Evolutionary conservation across 2,888 invertebrate genomes (phyloP), one percentile per base, ranked within the genome.

Genomic region (Crepidodera aurea): DNA sequence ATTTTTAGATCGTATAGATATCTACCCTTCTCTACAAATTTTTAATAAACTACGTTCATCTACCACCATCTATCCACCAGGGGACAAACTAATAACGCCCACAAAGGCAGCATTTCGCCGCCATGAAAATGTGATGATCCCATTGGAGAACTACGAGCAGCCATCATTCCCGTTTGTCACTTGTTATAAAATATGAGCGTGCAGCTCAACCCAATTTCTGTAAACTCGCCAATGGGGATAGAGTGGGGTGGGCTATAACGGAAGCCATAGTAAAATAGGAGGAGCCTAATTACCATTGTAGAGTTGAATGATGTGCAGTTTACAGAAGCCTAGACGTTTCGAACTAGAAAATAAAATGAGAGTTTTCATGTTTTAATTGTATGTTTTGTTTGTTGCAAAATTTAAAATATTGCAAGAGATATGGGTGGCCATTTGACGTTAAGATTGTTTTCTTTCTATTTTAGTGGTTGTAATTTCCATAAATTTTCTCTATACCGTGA

Each of bases 131-230:
- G 64, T 51, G 7, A 13, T 51, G 63, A 62, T 61, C 65, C 69
- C 79, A 84, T 84, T 84, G 84, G 84, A 72, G 72, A 73, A 71
- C 59, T 50, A 57, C 12, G 46, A 75, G 79, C 83, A 79, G 84
- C 84, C 84, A 85, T 85, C 79, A 81, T 82, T 79, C 77, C 77
- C 77, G 77, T 80, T 78, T 73, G 76, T 73, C 77, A 75, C 68
- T 73, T 75, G 69, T 69, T 67, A 70, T 76, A 75, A 79, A 79
- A 75, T 78, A 81, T 74, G 72, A 67, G 63, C 68, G 64, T 29
- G 62, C 67, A 73, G 77, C 69, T 65, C 78, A 68, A 68, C 79
- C 79, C 78, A 71, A 72, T 70, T 73, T 71, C 66, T 25, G 58
- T 58, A 65, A 60, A 50, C 68, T 66, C 72, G 66, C 79, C 81